A percentile compares a stretch with the other conserved stretches of the same genome.
Conservation (phyloP, 1,140 invertebrate species). For the Maconellicoccus hirsutus region DNA sequence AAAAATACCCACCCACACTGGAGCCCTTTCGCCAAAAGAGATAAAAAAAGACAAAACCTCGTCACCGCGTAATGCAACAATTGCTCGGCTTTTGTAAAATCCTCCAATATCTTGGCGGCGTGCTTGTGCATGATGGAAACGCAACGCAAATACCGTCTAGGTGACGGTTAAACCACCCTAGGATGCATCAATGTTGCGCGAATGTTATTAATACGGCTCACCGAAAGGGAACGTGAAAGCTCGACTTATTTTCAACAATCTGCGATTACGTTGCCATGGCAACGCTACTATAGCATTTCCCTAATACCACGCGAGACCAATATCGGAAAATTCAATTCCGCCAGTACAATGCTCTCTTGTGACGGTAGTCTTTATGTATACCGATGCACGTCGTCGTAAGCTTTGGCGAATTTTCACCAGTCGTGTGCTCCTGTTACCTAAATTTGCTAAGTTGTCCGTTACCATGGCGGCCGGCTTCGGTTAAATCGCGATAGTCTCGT, state of each 20-base stretch:
- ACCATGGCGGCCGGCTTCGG: slow-evolving; percentile 11
- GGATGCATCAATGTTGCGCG: background rate
- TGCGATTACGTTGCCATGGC: slow-evolving; percentile 15
- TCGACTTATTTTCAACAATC: slow-evolving; percentile 20
- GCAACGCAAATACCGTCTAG: background rate
- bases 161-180: background rate
- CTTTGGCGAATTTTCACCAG: background rate
- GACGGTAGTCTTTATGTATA: background rate
- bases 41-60: too few relatives aligned
- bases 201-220: slow-evolving; percentile 2
- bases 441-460: slow-evolving; percentile 12
- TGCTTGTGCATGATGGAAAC: too few relatives aligned
- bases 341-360: slow-evolving; percentile 17
- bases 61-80: too few relatives aligned
- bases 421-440: slow-evolving; percentile 18
- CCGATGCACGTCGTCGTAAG: background rate
- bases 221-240: background rate
- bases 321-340: slow-evolving; percentile 16
- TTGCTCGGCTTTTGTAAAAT: too few relatives aligned
- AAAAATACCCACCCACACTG: too few relatives aligned
- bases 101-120: too few relatives aligned
- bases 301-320: background rate
- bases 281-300: background rate
- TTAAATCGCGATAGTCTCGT: background rate
- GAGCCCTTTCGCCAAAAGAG: too few relatives aligned